Evolutionary conservation across 1,140 invertebrate species (phyloP).

Genomic region (Aphidius ervi): DNA sequence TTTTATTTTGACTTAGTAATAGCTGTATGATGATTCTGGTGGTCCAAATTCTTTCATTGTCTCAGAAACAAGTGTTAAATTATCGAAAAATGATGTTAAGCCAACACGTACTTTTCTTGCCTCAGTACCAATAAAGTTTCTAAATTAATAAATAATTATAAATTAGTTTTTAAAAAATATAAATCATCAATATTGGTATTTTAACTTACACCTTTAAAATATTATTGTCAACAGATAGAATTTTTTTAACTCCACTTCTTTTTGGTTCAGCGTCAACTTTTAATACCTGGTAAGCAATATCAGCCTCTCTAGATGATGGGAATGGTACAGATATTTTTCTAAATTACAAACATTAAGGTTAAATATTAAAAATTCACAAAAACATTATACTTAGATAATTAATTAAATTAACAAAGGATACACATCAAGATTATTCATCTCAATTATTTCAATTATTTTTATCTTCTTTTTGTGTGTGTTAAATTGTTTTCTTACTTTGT

Average conservation of each 20-base stretch:
- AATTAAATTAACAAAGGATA: conserved; percentile 35
- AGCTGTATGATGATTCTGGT: conserved; percentile 35
- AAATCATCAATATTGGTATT: conserved; percentile 22
- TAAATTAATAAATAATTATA: conserved; percentile 42
- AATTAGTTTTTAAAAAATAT: conserved; percentile 14
- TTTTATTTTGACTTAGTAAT: conserved; percentile 37
- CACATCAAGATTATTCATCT: conserved; percentile 37
- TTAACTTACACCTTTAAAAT: conserved; percentile 59
- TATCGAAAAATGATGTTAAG: conserved; percentile 71
- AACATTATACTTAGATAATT: not conserved
- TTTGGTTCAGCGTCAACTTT: conserved; percentile 73
- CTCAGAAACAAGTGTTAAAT: conserved; percentile 63
- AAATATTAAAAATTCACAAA: conserved; percentile 18
- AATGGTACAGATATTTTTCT: conserved; percentile 58
- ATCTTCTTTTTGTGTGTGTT: not conserved
- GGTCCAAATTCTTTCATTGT: conserved; percentile 66
- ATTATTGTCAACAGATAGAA: conserved; percentile 58
- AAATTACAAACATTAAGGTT: conserved; percentile 16
- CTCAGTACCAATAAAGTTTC: conserved; percentile 59
- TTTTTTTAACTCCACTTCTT: conserved; percentile 63
- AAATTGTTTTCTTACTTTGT: not conserved
- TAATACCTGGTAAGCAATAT: conserved; percentile 70
- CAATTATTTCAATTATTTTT: conserved; percentile 9
- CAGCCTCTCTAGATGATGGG: conserved; percentile 58
- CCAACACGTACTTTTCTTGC: conserved; percentile 65